These are phyloP conservation scores for Callaeas wilsoni DNA, from an alignment of 2,113 vertebrate genomes.

Conservation along the genomic window DNA sequence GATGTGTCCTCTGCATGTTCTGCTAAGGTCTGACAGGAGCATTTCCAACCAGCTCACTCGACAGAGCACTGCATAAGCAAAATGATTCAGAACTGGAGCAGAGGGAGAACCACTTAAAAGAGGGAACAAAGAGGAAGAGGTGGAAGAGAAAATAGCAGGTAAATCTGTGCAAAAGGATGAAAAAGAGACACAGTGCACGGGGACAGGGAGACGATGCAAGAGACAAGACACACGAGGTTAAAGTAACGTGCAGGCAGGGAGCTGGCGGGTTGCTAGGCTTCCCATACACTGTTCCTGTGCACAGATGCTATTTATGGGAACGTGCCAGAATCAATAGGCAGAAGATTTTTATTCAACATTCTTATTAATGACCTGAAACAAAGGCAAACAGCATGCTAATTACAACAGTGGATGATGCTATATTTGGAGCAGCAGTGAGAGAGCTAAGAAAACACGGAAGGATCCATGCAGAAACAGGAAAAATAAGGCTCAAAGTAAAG, in stretches of 20 bases:
- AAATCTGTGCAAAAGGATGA: background rate
- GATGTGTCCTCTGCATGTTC: background rate
- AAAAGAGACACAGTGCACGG: background rate
- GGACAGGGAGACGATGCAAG: background rate
- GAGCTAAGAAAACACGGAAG: background rate
- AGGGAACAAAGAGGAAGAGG: background rate
- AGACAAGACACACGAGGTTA: background rate
- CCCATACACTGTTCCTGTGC: background rate
- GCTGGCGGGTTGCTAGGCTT: background rate
- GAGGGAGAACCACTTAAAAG: background rate
- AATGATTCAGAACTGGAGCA: background rate
- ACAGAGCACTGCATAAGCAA: background rate
- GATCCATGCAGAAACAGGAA: background rate
- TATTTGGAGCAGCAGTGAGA: background rate
- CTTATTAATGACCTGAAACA: constrained; percentile 50
- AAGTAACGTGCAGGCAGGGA: background rate
- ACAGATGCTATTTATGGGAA: constrained; percentile 41
- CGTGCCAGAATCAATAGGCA: constrained; percentile 34
- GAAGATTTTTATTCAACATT: constrained; percentile 29
- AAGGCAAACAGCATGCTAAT: constrained; percentile 37
- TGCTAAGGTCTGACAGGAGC: background rate
- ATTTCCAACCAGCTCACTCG: background rate
- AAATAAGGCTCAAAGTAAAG: background rate
- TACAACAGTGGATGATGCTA: background rate
- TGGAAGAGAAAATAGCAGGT: background rate